Base-by-base conservation (phyloP, 1,140 invertebrate genomes). In the Drosophila parvula region DNA sequence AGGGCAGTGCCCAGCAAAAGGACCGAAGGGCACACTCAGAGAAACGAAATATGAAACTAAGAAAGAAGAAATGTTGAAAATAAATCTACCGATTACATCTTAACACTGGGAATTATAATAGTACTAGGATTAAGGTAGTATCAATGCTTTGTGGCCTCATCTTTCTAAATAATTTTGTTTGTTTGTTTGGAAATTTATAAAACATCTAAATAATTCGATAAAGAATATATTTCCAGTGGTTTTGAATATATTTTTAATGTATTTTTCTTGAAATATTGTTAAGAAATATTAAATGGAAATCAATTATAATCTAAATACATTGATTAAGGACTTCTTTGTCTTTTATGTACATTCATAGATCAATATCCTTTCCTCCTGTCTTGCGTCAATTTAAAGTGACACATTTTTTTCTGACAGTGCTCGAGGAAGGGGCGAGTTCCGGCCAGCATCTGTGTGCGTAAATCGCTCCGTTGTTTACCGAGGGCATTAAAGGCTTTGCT, bases 401-500 rank as follows among this genome's bases (percentile, higher is more conserved):
- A 22, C 14, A 11, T 36, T 12, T 55, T 56, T 56, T 63, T 43
- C 28, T 38, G 40, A 2, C 45, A 47, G 61, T 76, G 61, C 16
- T 5, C 30, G 32, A 27, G 47, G 11, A 51, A 44, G 16, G 16
- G 45, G n/a, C 11, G 30, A 50, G 22, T 57, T 56, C 60, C 45
- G 38, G 40, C 47, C 44, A 53, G 40, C 70, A 62, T 63, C 67
- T 80, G 81, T 68, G 81, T 85, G 82, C 75, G 78, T 81, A 86
- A 84, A 79, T 89, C 80, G 84, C 84, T 71, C 69, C 70, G 53
- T 88, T 83, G 84, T 88, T 88, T 88, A 78, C 69, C 50, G 53
- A 44, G 45, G 47, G 83, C 80, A 88, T 88, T 88, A 88, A 88
- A 83, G 84, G 84, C 73, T 88, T 88, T 86, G 41, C 60, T 63